These are phyloP conservation scores for Bembecia ichneumoniformis DNA, from an alignment of 2,888 invertebrate genomes.

Conservation along the genomic window DNA sequence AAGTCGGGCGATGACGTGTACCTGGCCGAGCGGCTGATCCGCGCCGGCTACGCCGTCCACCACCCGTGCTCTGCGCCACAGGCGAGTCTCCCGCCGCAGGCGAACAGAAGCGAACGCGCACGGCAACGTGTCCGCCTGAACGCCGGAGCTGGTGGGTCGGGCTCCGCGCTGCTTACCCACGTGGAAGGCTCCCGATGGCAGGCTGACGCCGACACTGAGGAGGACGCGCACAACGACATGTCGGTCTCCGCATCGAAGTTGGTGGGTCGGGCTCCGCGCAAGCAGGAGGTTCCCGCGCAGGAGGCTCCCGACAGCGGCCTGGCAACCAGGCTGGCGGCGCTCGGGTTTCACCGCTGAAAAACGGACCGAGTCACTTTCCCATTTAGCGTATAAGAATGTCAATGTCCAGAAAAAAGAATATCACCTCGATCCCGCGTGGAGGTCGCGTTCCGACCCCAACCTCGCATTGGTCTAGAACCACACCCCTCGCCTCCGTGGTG, in stretches of 20 bases:
- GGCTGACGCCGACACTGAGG: constrained; percentile 5
- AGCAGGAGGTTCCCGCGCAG: too few relatives aligned
- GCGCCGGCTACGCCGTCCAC: constrained; percentile 60
- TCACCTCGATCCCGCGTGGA: neutral
- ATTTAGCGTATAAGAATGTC: too few relatives aligned
- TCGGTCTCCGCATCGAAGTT: constrained; percentile 41
- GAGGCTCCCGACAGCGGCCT: constrained; percentile 3
- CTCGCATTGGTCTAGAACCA: constrained; percentile 39
- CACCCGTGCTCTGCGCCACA: constrained; percentile 29
- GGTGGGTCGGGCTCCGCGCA: constrained; percentile 21
- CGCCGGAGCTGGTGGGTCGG: too few relatives aligned
- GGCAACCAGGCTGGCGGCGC: too few relatives aligned
- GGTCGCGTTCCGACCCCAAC: constrained; percentile 18
- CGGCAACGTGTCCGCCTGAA: too few relatives aligned
- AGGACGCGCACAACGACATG: constrained; percentile 22
- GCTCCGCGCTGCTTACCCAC: constrained; percentile 2
- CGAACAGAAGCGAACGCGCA: neutral
- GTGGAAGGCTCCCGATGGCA: constrained; percentile 5
- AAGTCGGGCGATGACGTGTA: constrained; percentile 59
- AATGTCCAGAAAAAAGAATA: too few relatives aligned
- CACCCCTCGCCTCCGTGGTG: constrained; percentile 2
- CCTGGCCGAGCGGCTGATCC: constrained; percentile 58
- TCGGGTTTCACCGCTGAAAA: too few relatives aligned
- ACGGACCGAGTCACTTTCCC: too few relatives aligned
- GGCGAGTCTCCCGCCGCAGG: constrained; percentile 28